Base-by-base conservation (phyloP, 23 tunicate species). In the Aplidium turbinatum region DNA sequence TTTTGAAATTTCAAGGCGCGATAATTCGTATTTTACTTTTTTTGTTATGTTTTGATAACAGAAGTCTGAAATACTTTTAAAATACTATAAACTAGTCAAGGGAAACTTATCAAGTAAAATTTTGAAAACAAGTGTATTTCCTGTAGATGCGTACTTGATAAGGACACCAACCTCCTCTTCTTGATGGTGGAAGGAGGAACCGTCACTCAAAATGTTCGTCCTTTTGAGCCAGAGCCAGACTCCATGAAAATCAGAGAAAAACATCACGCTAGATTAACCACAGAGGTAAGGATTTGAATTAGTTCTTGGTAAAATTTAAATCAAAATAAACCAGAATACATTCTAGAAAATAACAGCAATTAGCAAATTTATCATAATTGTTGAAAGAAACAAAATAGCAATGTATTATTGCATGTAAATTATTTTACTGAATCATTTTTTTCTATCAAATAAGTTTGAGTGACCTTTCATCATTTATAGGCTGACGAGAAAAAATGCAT, bases 101-200 rank as follows among this genome's bases (percentile, higher is more conserved):
- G n/a, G n/a, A n/a, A n/a, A n/a, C 11, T 42, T 42, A 42, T 42
- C 11, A 11, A 42, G 11, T 42, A 9, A 9, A 11, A 16, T 42
- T 9, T 16, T 11, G 16, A 42, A 42, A 42, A 9, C 50, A 11
- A 18, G 62, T 55, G 13, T 20, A 54, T 63, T 20, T 68, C 28
- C 32, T 21, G 6, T 56, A 90, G 96, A 76, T 94, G 99, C 39
- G 99, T 94, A 0, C 76, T 82, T 22, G 96, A 87, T 58, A 85
- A 85, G 33, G 99, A 95, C 71, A 73, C 83, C 51, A 87, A 81
- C 20, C 86, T 95, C 22, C 81, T 95, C 20, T 83, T 78, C 47
- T 56, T 95, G 75, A 78, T 84, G 85, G 82, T 89, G 24, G 87
- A 95, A 71, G 92, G 79, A 11, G 96, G 96, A 58, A 90, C 99